Conservation (phyloP, 2,797 vertebrate species). For the Manis pentadactyla region DNA sequence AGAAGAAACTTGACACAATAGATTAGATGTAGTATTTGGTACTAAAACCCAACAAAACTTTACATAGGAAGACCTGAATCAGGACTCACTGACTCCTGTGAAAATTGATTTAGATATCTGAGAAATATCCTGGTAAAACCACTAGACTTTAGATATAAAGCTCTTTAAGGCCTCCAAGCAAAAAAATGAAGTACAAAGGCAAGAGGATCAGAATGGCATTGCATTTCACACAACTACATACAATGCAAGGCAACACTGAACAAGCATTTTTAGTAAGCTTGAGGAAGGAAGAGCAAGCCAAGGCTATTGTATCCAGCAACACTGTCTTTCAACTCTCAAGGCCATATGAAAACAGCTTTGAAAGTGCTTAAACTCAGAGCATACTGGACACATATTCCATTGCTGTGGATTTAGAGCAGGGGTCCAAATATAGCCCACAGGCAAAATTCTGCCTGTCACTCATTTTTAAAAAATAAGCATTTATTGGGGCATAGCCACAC, state of each 20-base stretch:
- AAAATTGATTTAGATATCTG: background rate
- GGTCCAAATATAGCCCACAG: background rate
- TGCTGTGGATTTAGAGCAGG: background rate
- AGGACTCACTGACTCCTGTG: background rate
- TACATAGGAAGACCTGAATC: background rate
- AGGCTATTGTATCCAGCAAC: background rate
- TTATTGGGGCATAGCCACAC: background rate
- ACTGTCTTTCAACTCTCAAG: background rate
- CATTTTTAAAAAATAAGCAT: background rate
- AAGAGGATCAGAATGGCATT: background rate
- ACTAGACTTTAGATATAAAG: background rate
- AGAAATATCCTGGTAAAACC: background rate
- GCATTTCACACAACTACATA: background rate
- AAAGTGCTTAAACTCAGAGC: background rate
- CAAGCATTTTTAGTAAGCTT: background rate
- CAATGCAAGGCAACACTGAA: background rate
- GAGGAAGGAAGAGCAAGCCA: background rate
- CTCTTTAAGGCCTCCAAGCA: background rate
- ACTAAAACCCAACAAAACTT: background rate
- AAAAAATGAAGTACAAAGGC: background rate
- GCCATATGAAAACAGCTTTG: background rate
- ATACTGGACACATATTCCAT: background rate
- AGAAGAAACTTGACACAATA: constrained; percentile 11
- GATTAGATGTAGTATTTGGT: background rate
- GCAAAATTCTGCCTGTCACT: background rate